A percentile compares a stretch with the other conserved stretches of the same genome.
Conservation (phyloP, 1,140 invertebrate genomes). For the Triops cancriformis region DNA sequence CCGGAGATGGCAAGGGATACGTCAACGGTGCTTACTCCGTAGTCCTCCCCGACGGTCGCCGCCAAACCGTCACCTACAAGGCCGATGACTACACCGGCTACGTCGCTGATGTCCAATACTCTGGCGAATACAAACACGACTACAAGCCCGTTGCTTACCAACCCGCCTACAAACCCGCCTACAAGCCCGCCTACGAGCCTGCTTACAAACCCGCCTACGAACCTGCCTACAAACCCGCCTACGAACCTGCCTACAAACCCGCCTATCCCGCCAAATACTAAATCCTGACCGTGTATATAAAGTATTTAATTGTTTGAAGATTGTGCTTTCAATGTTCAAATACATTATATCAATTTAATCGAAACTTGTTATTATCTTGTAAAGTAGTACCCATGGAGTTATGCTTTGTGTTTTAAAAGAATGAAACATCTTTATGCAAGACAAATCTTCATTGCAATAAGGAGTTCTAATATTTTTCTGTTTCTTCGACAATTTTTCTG, state of each 20-base stretch:
- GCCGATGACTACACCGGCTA: slow-evolving; percentile 68
- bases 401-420: too few relatives aligned
- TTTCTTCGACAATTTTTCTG: too few relatives aligned
- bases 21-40: slow-evolving; percentile 63
- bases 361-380: too few relatives aligned
- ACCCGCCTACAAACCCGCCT: slow-evolving; percentile 17
- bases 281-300: neutral
- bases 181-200: slow-evolving; percentile 25
- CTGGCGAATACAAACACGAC: slow-evolving; percentile 54
- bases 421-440: too few relatives aligned
- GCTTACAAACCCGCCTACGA: slow-evolving; percentile 21
- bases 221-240: slow-evolving; percentile 19
- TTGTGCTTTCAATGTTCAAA: neutral
- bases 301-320: neutral
- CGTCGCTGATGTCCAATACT: slow-evolving; percentile 66
- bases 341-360: neutral
- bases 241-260: slow-evolving; percentile 23
- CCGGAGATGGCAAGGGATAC: slow-evolving; percentile 47
- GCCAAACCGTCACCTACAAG: slow-evolving; percentile 66
- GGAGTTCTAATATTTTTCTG: too few relatives aligned
- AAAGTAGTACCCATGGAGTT: too few relatives aligned
- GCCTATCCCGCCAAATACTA: neutral
- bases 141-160: too few relatives aligned
- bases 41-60: slow-evolving; percentile 61
- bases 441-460: too few relatives aligned